Base-by-base conservation (phyloP, 2,113 vertebrate species). In the Paracanthobrama guichenoti region DNA sequence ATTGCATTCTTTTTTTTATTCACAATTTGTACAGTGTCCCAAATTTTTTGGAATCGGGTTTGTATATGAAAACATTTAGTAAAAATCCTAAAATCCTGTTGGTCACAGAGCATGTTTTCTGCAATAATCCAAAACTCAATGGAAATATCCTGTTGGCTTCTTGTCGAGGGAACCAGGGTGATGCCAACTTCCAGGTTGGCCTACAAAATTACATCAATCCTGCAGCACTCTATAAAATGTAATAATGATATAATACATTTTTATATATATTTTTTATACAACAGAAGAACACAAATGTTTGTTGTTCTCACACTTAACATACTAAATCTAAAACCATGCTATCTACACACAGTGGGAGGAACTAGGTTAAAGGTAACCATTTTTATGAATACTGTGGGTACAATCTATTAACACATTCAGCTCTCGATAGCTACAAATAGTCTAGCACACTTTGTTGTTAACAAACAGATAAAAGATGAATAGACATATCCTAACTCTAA, bases 391-490 rank as follows among this genome's bases (percentile, higher is more conserved):
- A 79, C 9, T 60, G 57, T 4, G 3, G 22, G 20, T 78, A 16
- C 76, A 39, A 60, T 79, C 20, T 12, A 55, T 39, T 59, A 79
- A 16, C 76, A 79, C 76, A 60, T 62, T 78, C 14, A 79, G 39
- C 22, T 60, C 53, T 79, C 0, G 20, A 42, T 55, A 44, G 76
- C 22, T 78, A 78, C 28, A 24, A 59, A 59, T 4, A 1, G 22
- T 60, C 35, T 26, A 42, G 76, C 55, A 44, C 22, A 79, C 11
- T 18, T 50, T 31, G 14, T 12, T 28, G 46, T 55, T 55, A 67
- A 66, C 62, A 50, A 74, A 42, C 59, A 7, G 20, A 72, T 46
- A 24, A 46, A 76, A 53, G 9, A 55, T 26, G 16, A 9, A 42
- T 20, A 69, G 18, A 39, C 16, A 11, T 22, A 59, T 59, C 22